Evolutionary conservation across 2,113 vertebrate species (phyloP), one percentile per base, ranked within the genome.

Genomic region (Melanerpes formicivorus): DNA sequence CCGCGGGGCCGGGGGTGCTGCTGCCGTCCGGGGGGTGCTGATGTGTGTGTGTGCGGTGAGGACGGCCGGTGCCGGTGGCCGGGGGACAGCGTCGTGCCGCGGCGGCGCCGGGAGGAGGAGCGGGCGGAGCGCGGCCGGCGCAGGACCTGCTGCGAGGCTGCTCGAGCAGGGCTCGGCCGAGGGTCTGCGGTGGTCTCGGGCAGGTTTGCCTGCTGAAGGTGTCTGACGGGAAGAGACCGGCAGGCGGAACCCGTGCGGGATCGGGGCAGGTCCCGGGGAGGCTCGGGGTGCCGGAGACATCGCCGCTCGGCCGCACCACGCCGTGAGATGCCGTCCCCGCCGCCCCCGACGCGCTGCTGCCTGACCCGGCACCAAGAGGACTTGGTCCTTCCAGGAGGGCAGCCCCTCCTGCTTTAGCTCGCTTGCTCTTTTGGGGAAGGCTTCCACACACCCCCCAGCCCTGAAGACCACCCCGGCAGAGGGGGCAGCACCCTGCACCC

Each of bases 331-430:
- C 40, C 15, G 0, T 62, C 62, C 56, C n/a, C 1, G 17, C 71
- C 65, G 42, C 21, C 11, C 2, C 42, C 42, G 16, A 44, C 42
- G 42, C 42, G 15, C 42, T 44, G 42, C 42, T 11, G 48, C 63
- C 65, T 19, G 30, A 18, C 64, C 34, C 70, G 62, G 82, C 4
- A 4, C 82, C 11, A 8, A 72, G 34, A 91, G 65, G 85, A 78
- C 80, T 69, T 18, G 21, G 23, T 59, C 60, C n/a, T 67, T 64
- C 80, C 72, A 59, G 66, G 72, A 65, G 62, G 56, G 63, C 84
- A 65, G n/a, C 87, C 75, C 87, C 84, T 87, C 72, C 86, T 37
- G 94, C 87, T 90, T 79, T 94, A 93, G 89, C 93, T 88, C 12
- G 58, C 91, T 95, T 86, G 88, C 94, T 84, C 29, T 73, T 69